Conservation (phyloP, 1,140 invertebrate species). For the Eufriesea mexicana region DNA sequence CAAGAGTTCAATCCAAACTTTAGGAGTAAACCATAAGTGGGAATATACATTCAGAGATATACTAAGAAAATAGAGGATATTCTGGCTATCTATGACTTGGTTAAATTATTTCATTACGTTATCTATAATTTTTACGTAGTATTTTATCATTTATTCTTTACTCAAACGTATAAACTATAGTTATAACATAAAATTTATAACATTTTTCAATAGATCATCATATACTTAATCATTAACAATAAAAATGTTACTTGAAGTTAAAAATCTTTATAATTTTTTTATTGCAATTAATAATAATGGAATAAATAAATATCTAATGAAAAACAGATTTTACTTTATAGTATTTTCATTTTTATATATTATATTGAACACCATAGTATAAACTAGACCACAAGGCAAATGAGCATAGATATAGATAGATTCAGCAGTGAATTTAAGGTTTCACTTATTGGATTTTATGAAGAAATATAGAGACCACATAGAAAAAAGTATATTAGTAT, state of each 20-base stretch:
- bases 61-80: conserved; percentile 5
- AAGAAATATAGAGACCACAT: conserved; percentile 49
- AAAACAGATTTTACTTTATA: background rate
- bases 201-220: background rate
- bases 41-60: conserved; percentile 8
- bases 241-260: background rate
- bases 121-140: background rate
- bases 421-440: conserved; percentile 69
- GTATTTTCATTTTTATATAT: conserved; percentile 1
- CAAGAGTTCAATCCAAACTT: conserved; percentile 53
- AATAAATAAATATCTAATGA: conserved; percentile 1
- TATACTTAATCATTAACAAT: background rate
- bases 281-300: background rate
- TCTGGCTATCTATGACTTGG: background rate
- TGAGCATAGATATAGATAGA: conserved; percentile 54
- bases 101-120: conserved; percentile 7
- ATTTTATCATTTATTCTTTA: background rate
- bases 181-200: background rate
- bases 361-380: conserved; percentile 34
- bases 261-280: background rate
- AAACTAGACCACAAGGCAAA: conserved; percentile 50
- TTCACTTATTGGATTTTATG: conserved; percentile 72
- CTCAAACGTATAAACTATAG: background rate
- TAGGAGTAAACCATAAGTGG: conserved; percentile 40
- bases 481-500: conserved; percentile 30